A percentile compares a stretch with the other conserved stretches of the same genome.
Conservation (phyloP, 1,140 invertebrate genomes). For the Drosophila erecta region DNA sequence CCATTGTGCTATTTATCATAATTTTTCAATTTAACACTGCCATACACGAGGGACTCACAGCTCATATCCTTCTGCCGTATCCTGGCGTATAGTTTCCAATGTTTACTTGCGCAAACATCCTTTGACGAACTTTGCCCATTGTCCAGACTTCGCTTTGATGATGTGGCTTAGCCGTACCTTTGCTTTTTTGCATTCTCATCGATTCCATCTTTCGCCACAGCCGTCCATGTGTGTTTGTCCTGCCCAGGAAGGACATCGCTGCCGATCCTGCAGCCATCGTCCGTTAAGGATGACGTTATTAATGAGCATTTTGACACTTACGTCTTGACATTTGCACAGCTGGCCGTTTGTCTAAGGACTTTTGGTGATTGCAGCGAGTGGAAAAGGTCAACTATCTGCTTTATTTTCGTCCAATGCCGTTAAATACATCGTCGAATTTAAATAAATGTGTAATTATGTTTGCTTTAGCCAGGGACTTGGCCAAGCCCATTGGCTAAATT, state of each 20-base stretch:
- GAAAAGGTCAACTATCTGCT: constrained; percentile 58
- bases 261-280: constrained; percentile 36
- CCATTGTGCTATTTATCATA: constrained; percentile 83
- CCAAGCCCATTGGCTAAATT: neutral
- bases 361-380: constrained; percentile 51
- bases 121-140: constrained; percentile 77
- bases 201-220: constrained; percentile 51
- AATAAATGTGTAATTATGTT: constrained; percentile 72
- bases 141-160: constrained; percentile 71
- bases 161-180: constrained; percentile 67
- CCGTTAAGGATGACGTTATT: constrained; percentile 74
- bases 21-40: constrained; percentile 84
- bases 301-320: constrained; percentile 84
- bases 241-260: constrained; percentile 22
- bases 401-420: neutral
- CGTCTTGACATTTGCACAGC: constrained; percentile 83
- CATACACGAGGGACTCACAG: constrained; percentile 11
- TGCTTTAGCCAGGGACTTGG: constrained; percentile 10
- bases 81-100: constrained; percentile 61
- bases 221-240: constrained; percentile 63
- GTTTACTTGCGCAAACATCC: constrained; percentile 80
- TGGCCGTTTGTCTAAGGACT: constrained; percentile 72
- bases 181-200: constrained; percentile 82
- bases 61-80: constrained; percentile 21
- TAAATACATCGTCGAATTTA: too few species aligned